Base-by-base conservation (phyloP, 2,888 invertebrate genomes). In the Drosophila ustulata region DNA sequence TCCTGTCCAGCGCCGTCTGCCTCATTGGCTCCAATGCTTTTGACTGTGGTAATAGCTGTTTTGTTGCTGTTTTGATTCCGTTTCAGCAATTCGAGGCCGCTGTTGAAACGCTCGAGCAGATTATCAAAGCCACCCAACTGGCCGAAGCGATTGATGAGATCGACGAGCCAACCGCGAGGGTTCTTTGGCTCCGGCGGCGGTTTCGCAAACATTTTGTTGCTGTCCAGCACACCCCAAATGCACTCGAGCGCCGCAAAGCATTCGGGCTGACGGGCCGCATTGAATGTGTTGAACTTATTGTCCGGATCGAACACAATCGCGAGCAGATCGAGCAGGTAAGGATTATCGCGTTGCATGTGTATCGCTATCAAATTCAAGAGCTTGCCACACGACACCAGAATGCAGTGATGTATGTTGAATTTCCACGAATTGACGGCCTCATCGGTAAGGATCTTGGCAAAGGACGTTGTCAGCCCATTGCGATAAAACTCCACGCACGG, bases 351-450 rank as follows among this genome's bases (percentile, higher is more conserved):
- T 62, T 94, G 94, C 92, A 99, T 94, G 93, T 98, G 98, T 87
- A 97, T 94, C 79, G 98, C 98, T 93, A 98, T 97, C 82, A 99
- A 94, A 93, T 98, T 97, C 76, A 99, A 95, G 85, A 98, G 94
- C 92, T 97, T 96, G 91, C 97, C 96, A 91, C 98, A 98, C 91
- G 98, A 98, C 89, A 97, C 96, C 90, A 97, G 95, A 85, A 99
- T 98, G 93, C 98, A 98, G 92, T 96, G 96, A 92, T 99, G 98
- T 91, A 99, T 99, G 93, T 98, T 98, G 90, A 96, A 95, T 93
- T 98, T 99, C 99, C 99, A 99, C 90, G 98, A 98, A 90, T 97
- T 97, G 56, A 99, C 98, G 58, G 99, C 98, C 93, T 99, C 99
- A 93, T 99, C 99, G 18, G 98, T 98, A 90, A 99, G 94, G 91